A percentile compares a stretch with the other conserved stretches of the same genome.
Evolutionary conservation across 2,888 invertebrate species (phyloP).

Genomic region (Crioceris asparagi): DNA sequence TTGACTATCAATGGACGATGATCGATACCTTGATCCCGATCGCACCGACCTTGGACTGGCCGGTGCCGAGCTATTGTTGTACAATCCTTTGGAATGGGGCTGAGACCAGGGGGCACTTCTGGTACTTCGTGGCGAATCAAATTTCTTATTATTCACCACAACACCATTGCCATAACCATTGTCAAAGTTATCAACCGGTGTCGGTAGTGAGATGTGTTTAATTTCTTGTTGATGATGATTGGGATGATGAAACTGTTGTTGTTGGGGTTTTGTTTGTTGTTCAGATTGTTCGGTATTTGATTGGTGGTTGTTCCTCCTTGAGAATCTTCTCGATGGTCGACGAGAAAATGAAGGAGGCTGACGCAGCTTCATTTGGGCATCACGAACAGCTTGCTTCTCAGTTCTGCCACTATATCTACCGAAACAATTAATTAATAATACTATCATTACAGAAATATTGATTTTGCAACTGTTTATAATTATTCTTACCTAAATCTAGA

Average conservation of each 20-base stretch:
- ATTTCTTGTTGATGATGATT: slow-evolving; percentile 32
- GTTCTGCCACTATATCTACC: slow-evolving; percentile 48
- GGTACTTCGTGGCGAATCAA: slow-evolving; percentile 69
- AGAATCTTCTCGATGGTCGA: slow-evolving; percentile 52
- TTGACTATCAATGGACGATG: slow-evolving; percentile 81
- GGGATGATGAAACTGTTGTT: no score
- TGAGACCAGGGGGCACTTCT: slow-evolving; percentile 74
- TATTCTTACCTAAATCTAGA: slow-evolving; percentile 60
- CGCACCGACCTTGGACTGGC: slow-evolving; percentile 75
- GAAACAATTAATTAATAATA: slow-evolving; percentile 13
- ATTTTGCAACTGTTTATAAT: no score
- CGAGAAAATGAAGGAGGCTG: slow-evolving; percentile 51
- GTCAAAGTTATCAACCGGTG: slow-evolving; percentile 42
- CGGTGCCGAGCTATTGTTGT: slow-evolving; percentile 40
- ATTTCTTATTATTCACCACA: slow-evolving; percentile 31
- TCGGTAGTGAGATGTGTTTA: slow-evolving; percentile 46
- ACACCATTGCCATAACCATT: slow-evolving; percentile 25
- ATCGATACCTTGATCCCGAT: slow-evolving; percentile 57
- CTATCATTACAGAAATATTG: no score
- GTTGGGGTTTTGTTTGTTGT: slow-evolving; percentile 13
- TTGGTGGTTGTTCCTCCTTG: slow-evolving; percentile 48
- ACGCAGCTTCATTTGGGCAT: slow-evolving; percentile 38
- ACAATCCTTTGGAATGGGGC: slow-evolving; percentile 60
- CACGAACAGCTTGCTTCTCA: slow-evolving; percentile 46
- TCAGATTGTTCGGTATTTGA: slow-evolving; percentile 12